Evolutionary conservation across 2,888 invertebrate genomes (phyloP), one percentile per base, ranked within the genome.

Genomic region (Apomyelois bistriatella): DNA sequence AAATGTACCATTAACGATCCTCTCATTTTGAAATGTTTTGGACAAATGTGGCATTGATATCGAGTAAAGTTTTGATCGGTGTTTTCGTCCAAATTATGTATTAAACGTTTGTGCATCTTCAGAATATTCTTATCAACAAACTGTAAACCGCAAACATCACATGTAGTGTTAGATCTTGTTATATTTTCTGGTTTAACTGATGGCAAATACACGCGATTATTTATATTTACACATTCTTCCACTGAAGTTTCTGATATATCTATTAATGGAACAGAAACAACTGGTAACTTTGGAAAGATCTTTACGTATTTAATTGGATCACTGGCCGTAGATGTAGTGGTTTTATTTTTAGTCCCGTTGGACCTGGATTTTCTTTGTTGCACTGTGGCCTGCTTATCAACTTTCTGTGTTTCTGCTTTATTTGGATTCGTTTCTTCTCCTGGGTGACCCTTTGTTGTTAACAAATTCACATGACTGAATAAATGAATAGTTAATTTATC

Each of bases 401-500:
- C 53, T 62, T 65, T 70, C 30, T 56, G 36, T 65, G 69, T 68
- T 56, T 56, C 65, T 63, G 65, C 68, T 22, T 47, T 55, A 8
- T 65, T 60, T 43, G 41, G 42, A 32, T 48, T 54, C 55, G 62
- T 61, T 53, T 62, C 65, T 60, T 68, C 72, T 62, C 64, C 66
- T 56, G 56, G 30, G 46, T 48, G 56, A 52, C 59, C 66, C 62
- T 69, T 80, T 55, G 65, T 64, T 48, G 68, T 61, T 60, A 79
- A 60, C 54, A 91, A 72, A 61, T 85, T 83, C 3, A 93, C 92
- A 74, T 96, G 96, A 56, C 93, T 93, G 71, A 96, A 96, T 60
- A 96, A 87, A 80, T 96, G 96, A 70, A 96, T 95, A 0, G 96
- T 96, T 49, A 96, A 86, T 85, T 96, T 96, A 77, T 96, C 96